phyloP scores from a whole-genome alignment of 2,797 vertebrate species.

The Stomatorhinus walkeri region DNA sequence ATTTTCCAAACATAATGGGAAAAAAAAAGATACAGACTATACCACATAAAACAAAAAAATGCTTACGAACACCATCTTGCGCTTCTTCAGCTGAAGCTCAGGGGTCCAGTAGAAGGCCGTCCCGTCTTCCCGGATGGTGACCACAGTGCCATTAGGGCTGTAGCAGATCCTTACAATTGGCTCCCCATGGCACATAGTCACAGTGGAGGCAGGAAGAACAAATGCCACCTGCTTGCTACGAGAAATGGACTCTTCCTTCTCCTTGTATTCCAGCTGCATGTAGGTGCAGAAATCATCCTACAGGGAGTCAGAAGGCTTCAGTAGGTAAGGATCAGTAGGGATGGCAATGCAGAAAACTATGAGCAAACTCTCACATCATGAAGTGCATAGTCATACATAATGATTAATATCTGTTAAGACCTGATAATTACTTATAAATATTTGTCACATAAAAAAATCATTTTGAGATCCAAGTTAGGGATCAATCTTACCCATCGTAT shows the following conservation, averaged over 20 bases:
- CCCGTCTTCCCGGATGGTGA: constrained; percentile 67
- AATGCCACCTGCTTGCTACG: constrained; percentile 57
- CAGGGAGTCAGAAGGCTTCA: background rate
- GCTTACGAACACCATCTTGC: constrained; percentile 72
- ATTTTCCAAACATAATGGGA: background rate
- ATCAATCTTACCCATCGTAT: constrained; percentile 63
- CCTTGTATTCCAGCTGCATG: constrained; percentile 60
- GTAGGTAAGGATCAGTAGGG: background rate
- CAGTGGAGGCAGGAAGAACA: constrained; percentile 54
- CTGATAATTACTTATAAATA: constrained; percentile 24
- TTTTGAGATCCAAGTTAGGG: constrained; percentile 27
- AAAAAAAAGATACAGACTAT: background rate
- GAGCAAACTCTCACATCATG: background rate
- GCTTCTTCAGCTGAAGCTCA: constrained; percentile 64
- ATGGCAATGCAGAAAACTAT: background rate
- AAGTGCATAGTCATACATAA: background rate
- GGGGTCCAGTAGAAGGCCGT: constrained; percentile 65
- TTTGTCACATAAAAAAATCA: background rate
- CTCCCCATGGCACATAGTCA: constrained; percentile 42
- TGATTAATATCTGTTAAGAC: constrained; percentile 4
- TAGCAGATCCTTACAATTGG: constrained; percentile 53
- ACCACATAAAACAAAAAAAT: background rate
- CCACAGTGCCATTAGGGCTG: constrained; percentile 51
- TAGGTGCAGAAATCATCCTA: constrained; percentile 68
- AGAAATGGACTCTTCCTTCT: constrained; percentile 48